These are phyloP conservation scores for Noctua janthe DNA, from an alignment of 2,888 invertebrate genomes.

Conservation along the genomic window DNA sequence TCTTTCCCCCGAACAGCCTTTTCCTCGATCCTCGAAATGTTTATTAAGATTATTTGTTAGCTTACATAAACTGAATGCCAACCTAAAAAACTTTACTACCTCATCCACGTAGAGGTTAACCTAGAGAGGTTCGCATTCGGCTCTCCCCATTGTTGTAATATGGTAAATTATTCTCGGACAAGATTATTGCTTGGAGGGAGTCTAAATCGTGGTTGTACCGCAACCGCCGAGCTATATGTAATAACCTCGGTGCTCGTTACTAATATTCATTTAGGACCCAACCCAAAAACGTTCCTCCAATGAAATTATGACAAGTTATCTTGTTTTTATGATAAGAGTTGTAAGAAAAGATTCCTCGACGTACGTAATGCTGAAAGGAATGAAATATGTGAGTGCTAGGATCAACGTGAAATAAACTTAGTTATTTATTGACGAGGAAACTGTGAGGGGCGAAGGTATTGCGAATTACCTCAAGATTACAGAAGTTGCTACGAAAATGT, in stretches of 20 bases:
- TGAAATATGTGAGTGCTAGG: conserved; percentile 75
- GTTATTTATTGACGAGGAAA: conserved; percentile 71
- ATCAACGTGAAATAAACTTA: conserved; percentile 74
- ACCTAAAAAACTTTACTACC: conserved; percentile 58
- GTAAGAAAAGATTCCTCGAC: conserved; percentile 69
- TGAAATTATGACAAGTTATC: conserved; percentile 70
- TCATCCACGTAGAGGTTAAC: conserved; percentile 56
- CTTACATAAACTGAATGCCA: conserved; percentile 57
- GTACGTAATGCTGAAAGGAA: conserved; percentile 70
- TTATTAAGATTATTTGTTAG: conserved; percentile 63
- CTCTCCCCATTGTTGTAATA: conserved; percentile 53
- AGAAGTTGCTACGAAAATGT: conserved; percentile 70
- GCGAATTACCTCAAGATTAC: conserved; percentile 71
- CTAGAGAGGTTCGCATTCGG: conserved; percentile 46
- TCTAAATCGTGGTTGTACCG: conserved; percentile 45
- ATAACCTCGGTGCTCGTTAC: conserved; percentile 31
- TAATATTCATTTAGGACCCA: conserved; percentile 62
- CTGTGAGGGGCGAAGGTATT: conserved; percentile 65
- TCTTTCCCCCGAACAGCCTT: conserved; percentile 42
- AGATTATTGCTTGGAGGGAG: conserved; percentile 53
- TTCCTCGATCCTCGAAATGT: conserved; percentile 44
- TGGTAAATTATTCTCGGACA: conserved; percentile 58
- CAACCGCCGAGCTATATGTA: conserved; percentile 33
- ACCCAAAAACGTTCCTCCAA: conserved; percentile 48
- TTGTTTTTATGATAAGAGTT: conserved; percentile 69